phyloP scores from a whole-genome alignment of 1,140 invertebrate species.

The Hetaerina americana region DNA sequence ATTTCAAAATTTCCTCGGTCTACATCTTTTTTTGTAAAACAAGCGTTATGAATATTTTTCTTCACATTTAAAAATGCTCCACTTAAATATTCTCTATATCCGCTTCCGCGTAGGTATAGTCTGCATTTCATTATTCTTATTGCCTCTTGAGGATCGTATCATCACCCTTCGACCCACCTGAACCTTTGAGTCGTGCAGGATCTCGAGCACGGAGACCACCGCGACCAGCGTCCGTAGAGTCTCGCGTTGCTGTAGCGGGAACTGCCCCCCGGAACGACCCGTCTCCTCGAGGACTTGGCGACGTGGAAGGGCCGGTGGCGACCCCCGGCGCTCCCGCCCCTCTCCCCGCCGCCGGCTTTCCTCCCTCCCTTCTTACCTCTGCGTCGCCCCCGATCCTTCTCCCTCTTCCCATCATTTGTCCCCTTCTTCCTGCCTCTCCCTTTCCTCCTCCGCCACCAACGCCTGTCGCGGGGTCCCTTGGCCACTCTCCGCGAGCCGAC shows the following conservation, averaged over 20 bases:
- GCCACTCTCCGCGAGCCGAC: too few relatives aligned
- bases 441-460: too few relatives aligned
- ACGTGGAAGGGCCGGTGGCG: neutral
- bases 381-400: neutral
- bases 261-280: neutral
- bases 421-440: neutral
- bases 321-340: neutral
- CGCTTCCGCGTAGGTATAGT: too few relatives aligned
- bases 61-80: too few relatives aligned
- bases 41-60: too few relatives aligned
- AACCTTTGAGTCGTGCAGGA: neutral
- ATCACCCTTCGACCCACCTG: too few relatives aligned
- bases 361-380: neutral
- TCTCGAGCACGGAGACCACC: neutral
- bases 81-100: too few relatives aligned
- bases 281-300: neutral
- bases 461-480: too few relatives aligned
- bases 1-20: too few relatives aligned
- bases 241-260: neutral
- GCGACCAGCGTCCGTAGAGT: neutral
- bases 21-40: too few relatives aligned
- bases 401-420: neutral
- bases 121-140: too few relatives aligned
- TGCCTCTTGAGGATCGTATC: too few relatives aligned
- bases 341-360: neutral